A percentile compares a stretch with the other conserved stretches of the same genome.
phyloP scores from a whole-genome alignment of 2,797 vertebrate genomes.

The Pangasius mekongensis region DNA sequence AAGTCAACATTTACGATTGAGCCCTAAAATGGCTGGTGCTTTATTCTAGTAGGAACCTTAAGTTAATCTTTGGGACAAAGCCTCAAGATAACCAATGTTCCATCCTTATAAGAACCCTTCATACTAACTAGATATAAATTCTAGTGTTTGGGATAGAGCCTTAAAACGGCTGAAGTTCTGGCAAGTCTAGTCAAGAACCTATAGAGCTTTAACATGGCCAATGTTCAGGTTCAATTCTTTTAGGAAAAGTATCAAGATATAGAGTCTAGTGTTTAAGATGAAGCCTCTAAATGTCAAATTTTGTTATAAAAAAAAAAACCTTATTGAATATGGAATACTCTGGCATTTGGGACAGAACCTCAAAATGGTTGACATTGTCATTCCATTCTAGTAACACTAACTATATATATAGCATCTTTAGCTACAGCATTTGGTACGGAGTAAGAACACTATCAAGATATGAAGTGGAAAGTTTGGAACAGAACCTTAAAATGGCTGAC shows the following conservation, averaged over 20 bases:
- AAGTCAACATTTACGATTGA: not conserved
- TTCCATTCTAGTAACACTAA: no score
- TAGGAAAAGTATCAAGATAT: not conserved
- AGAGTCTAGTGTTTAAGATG: not conserved
- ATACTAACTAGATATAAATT: not conserved
- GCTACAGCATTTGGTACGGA: not conserved
- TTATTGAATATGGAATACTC: no score
- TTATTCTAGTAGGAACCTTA: not conserved
- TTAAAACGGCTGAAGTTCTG: not conserved
- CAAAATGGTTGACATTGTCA: no score
- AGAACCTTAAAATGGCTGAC: not conserved
- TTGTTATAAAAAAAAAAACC: no score
- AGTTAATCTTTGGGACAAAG: not conserved
- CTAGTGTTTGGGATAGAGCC: not conserved
- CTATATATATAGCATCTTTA: not conserved
- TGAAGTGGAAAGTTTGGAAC: not conserved
- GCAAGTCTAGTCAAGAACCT: no score
- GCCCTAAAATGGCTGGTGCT: not conserved
- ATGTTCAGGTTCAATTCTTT: not conserved
- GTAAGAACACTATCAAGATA: not conserved
- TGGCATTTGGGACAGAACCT: no score
- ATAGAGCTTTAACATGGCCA: not conserved
- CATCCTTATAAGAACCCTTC: not conserved
- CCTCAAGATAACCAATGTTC: not conserved
- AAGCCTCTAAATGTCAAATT: no score